These are phyloP conservation scores for Pyrrhosoma nymphula DNA, from an alignment of 2,888 invertebrate genomes.

Conservation along the genomic window DNA sequence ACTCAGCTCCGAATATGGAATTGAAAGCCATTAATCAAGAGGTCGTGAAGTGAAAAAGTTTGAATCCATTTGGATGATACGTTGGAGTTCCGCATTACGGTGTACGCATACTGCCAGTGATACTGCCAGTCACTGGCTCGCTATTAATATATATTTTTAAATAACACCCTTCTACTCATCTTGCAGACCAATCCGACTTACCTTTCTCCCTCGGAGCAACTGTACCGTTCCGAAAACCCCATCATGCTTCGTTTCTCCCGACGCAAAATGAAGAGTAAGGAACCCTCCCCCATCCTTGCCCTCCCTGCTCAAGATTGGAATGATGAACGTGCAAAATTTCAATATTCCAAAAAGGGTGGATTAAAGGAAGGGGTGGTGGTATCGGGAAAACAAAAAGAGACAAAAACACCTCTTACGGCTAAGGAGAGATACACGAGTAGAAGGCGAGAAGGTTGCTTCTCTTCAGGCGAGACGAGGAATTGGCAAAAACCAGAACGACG, in stretches of 20 bases:
- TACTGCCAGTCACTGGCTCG: conserved; percentile 47
- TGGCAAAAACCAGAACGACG: background rate
- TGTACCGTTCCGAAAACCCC: background rate
- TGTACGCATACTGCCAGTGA: background rate
- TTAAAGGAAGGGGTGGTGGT: background rate
- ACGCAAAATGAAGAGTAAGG: background rate
- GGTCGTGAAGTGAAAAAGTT: background rate
- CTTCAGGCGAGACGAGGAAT: background rate
- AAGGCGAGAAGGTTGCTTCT: background rate
- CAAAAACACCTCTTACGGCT: background rate
- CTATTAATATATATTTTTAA: conserved; percentile 13
- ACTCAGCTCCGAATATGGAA: background rate
- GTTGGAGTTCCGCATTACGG: background rate
- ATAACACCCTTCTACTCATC: background rate
- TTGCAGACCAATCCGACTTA: background rate
- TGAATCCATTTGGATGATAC: background rate
- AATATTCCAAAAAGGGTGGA: conserved; percentile 32
- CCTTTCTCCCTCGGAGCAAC: background rate
- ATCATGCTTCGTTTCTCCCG: background rate
- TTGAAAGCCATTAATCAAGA: background rate
- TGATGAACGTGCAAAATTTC: conserved; percentile 40
- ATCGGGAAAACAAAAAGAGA: background rate
- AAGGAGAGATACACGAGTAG: background rate
- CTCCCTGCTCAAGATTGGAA: background rate
- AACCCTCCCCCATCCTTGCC: too few relatives aligned